Evolutionary conservation across 2,797 vertebrate species (phyloP).

Genomic region (Sebastes steindachneri): DNA sequence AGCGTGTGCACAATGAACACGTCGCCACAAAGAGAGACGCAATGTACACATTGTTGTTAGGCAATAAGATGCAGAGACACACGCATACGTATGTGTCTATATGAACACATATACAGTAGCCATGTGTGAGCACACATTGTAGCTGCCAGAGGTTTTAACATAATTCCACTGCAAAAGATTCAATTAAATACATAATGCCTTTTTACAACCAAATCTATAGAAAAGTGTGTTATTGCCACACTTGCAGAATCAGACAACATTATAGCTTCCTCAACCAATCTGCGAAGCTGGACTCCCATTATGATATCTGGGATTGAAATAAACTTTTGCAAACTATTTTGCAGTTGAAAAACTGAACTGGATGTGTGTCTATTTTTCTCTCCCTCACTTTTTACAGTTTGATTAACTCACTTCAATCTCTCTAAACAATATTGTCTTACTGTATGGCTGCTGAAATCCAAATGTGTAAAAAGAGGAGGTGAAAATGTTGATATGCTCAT

Average conservation of each 20-base stretch:
- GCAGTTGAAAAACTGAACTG: neutral
- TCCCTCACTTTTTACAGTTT: too few relatives aligned
- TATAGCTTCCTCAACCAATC: neutral
- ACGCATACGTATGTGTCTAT: too few relatives aligned
- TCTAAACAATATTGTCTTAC: neutral
- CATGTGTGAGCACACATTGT: neutral
- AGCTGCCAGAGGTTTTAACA: neutral
- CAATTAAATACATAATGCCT: neutral
- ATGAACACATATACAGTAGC: neutral
- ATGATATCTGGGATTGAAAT: neutral
- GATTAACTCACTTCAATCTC: neutral
- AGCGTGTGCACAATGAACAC: neutral
- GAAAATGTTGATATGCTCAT: neutral
- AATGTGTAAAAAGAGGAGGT: neutral
- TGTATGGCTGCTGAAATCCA: neutral
- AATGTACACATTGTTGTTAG: neutral
- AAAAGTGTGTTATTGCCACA: neutral
- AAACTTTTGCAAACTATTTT: neutral
- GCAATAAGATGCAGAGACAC: neutral
- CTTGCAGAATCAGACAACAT: neutral
- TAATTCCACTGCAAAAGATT: neutral
- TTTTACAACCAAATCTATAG: neutral
- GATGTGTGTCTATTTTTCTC: neutral
- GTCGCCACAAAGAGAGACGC: neutral
- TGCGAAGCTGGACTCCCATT: neutral